Conservation (phyloP, 2,113 vertebrate species). For the Pollachius pollachius region DNA sequence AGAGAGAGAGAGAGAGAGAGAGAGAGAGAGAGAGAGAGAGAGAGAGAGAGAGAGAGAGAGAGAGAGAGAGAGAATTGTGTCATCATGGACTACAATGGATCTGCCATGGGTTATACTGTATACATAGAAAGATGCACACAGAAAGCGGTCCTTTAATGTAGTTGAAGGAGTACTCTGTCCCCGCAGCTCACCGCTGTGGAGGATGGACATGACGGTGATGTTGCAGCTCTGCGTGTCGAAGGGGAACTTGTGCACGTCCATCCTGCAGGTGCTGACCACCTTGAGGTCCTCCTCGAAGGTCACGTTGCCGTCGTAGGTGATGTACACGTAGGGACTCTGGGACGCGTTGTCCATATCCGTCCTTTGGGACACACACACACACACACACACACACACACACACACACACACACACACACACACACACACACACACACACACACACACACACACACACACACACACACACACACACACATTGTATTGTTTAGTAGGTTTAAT, state of each 20-base stretch:
- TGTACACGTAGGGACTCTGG: constrained; percentile 27
- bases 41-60: no score
- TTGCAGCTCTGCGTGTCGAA: constrained; percentile 67
- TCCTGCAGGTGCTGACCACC: constrained; percentile 60
- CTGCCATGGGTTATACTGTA: no score
- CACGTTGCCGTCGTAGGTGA: constrained; percentile 36
- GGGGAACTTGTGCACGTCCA: constrained; percentile 70
- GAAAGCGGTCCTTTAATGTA: not conserved
- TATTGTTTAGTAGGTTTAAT: not conserved
- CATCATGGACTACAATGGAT: not conserved
- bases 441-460: no score
- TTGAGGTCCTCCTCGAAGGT: constrained; percentile 37
- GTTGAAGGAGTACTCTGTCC: not conserved
- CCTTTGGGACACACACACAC: constrained; percentile 37
- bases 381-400: constrained; percentile 6
- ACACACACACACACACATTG: no score
- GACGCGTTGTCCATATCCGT: constrained; percentile 45
- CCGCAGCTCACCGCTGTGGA: constrained; percentile 40
- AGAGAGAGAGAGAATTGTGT: not conserved
- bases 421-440: no score
- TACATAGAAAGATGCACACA: not conserved
- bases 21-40: not conserved
- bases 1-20: constrained; percentile 1
- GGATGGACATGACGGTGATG: constrained; percentile 48
- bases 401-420: not conserved